These are phyloP conservation scores for Hemicordylus capensis DNA, from an alignment of 2,113 vertebrate genomes.

Conservation along the genomic window DNA sequence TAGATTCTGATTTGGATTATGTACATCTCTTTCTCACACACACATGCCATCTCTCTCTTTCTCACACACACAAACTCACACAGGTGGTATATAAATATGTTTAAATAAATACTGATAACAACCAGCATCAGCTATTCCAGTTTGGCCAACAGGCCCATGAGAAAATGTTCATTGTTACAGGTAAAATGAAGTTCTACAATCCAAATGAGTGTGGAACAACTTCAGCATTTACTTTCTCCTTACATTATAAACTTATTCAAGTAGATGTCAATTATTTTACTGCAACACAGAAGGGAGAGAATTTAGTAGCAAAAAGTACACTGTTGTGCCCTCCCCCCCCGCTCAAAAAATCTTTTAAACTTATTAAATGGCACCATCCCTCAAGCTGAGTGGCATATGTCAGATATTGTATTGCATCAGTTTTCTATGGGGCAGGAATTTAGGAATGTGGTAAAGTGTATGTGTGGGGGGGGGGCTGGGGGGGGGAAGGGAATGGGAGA, in stretches of 20 bases:
- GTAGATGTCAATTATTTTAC: background rate
- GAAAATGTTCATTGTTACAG: background rate
- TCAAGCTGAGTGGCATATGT: background rate
- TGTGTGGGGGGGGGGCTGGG: too few relatives aligned
- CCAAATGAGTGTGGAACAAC: background rate
- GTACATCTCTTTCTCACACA: too few relatives aligned
- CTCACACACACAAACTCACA: too few relatives aligned
- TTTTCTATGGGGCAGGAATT: background rate
- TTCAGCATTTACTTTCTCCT: too few relatives aligned
- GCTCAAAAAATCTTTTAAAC: too few relatives aligned
- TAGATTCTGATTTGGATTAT: too few relatives aligned
- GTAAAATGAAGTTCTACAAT: background rate
- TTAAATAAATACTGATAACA: too few relatives aligned
- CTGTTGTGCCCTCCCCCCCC: background rate
- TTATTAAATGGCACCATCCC: background rate
- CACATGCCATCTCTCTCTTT: too few relatives aligned
- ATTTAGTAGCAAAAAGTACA: background rate
- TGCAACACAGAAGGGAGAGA: background rate
- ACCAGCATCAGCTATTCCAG: too few relatives aligned
- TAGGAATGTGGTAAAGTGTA: too few relatives aligned
- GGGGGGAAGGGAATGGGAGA: too few relatives aligned
- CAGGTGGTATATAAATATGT: too few relatives aligned
- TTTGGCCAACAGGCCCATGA: background rate
- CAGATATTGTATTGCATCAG: background rate
- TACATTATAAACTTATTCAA: background rate